These are phyloP conservation scores for Oegoconia quadripuncta DNA, from an alignment of 2,888 invertebrate species.

Conservation along the genomic window DNA sequence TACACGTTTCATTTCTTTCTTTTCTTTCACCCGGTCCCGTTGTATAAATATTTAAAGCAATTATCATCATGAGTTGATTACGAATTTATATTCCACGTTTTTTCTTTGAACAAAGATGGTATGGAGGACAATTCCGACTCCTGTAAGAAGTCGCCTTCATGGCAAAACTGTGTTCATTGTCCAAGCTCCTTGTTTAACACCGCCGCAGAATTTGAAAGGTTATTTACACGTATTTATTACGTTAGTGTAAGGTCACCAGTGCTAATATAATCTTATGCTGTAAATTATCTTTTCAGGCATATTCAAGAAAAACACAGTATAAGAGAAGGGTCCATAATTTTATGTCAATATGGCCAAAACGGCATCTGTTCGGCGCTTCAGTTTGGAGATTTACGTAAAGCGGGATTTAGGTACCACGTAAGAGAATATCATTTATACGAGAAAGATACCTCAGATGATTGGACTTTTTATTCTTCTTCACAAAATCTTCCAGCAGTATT, in stretches of 20 bases:
- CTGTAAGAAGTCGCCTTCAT: slow-evolving; percentile 62
- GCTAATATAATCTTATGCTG: slow-evolving; percentile 1
- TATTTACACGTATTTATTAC: slow-evolving; percentile 24
- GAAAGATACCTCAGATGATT: slow-evolving; percentile 73
- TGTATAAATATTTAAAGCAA: not conserved
- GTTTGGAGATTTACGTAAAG: slow-evolving; percentile 92
- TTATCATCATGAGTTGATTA: not conserved
- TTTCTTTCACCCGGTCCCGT: too few species aligned
- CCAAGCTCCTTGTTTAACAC: slow-evolving; percentile 77
- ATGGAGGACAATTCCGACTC: slow-evolving; percentile 66
- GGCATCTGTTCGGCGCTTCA: slow-evolving; percentile 92
- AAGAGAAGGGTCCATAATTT: slow-evolving; percentile 90
- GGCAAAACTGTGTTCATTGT: slow-evolving; percentile 82
- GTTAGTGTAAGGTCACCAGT: slow-evolving; percentile 1
- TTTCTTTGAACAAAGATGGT: slow-evolving; percentile 47
- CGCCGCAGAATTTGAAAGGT: slow-evolving; percentile 81
- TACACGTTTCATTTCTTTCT: too few species aligned
- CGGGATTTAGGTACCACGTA: slow-evolving; percentile 93
- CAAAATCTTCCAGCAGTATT: slow-evolving; percentile 97
- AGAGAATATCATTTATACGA: slow-evolving; percentile 80
- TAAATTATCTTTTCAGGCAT: slow-evolving; percentile 79
- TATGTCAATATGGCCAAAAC: slow-evolving; percentile 93
- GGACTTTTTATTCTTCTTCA: slow-evolving; percentile 94
- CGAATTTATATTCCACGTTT: not conserved
- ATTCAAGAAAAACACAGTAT: slow-evolving; percentile 89